Evolutionary conservation across 2,797 vertebrate genomes (phyloP).

Genomic region (Squalus acanthias): DNA sequence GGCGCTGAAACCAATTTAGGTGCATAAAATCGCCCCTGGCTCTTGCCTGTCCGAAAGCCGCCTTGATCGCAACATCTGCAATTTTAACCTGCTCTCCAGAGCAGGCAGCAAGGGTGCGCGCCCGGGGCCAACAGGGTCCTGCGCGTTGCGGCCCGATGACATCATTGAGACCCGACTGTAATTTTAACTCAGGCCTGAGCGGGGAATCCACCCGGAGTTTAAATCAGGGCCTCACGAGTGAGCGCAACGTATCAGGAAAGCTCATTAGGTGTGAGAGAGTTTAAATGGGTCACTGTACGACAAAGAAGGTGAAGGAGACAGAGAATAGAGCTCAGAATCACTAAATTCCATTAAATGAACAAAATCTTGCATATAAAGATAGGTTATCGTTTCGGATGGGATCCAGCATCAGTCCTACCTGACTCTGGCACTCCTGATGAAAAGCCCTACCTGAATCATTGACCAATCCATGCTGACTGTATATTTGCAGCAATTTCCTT

Average conservation of each 20-base stretch:
- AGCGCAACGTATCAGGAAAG: not conserved
- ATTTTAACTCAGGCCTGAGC: too few relatives aligned
- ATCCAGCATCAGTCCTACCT: not conserved
- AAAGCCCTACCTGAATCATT: not conserved
- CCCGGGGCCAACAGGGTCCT: too few relatives aligned
- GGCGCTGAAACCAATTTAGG: not conserved
- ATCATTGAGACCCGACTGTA: too few relatives aligned
- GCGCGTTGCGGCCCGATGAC: too few relatives aligned
- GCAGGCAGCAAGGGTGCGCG: too few relatives aligned
- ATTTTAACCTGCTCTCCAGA: too few relatives aligned
- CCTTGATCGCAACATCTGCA: too few relatives aligned
- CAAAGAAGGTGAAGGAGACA: not conserved
- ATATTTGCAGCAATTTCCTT: not conserved
- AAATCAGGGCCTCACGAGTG: not conserved
- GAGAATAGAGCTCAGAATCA: not conserved
- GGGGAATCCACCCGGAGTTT: too few relatives aligned
- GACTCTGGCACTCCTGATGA: not conserved
- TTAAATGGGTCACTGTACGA: not conserved
- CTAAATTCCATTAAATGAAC: not conserved
- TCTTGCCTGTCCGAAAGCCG: too few relatives aligned
- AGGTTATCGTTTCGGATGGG: not conserved
- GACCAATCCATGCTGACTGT: not conserved
- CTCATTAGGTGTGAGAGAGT: not conserved
- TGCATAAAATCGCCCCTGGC: not conserved
- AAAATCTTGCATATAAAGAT: not conserved